Conservation (phyloP, 2,888 invertebrate species). For the Erannis defoliaria region DNA sequence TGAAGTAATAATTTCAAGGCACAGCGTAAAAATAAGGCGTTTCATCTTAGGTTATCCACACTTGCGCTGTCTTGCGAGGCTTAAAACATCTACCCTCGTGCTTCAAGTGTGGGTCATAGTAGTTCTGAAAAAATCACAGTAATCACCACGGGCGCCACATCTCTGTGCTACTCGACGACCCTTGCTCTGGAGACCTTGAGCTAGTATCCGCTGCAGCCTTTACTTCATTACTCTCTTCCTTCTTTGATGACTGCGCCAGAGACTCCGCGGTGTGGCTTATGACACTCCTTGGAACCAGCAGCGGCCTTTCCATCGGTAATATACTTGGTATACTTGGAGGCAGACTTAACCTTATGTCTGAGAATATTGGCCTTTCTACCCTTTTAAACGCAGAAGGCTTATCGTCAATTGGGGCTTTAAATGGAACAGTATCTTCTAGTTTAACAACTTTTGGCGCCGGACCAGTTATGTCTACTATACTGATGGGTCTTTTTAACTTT, state of each 20-base stretch:
- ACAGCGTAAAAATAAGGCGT: not conserved
- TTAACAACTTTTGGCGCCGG: constrained; percentile 67
- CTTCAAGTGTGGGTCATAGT: not conserved
- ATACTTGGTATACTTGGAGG: constrained; percentile 72
- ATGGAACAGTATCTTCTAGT: constrained; percentile 50
- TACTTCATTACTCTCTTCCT: constrained; percentile 34
- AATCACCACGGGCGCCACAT: constrained; percentile 82
- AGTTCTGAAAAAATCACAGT: not conserved
- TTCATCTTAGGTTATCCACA: not conserved
- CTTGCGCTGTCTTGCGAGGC: not conserved
- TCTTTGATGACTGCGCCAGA: constrained; percentile 64
- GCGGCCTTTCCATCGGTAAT: constrained; percentile 51
- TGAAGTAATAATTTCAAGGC: no score
- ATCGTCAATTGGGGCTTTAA: constrained; percentile 50
- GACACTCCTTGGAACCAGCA: constrained; percentile 62
- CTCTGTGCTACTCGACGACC: constrained; percentile 67
- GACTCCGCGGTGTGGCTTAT: constrained; percentile 81
- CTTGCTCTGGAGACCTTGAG: constrained; percentile 71
- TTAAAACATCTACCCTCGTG: not conserved
- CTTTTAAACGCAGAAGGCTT: constrained; percentile 66
- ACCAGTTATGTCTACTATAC: constrained; percentile 59
- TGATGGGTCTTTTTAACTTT: constrained; percentile 70
- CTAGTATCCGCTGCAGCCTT: constrained; percentile 64
- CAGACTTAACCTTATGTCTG: constrained; percentile 61
- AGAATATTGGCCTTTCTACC: constrained; percentile 56